Base-by-base conservation (phyloP, 2,888 invertebrate genomes). In the Andrena minutula region DNA sequence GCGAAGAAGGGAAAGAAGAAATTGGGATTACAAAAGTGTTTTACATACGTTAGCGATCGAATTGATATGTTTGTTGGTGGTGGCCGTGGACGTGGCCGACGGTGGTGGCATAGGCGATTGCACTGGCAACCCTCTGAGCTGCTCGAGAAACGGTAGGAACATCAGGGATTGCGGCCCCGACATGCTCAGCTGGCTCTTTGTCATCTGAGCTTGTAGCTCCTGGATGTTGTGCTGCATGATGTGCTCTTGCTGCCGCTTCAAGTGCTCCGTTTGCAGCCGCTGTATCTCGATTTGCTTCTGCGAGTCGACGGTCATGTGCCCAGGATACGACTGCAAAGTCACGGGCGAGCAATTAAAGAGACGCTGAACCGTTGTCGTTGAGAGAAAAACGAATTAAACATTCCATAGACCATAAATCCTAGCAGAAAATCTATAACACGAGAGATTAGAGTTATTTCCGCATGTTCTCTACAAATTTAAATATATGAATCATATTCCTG, bases 201-300 rank as follows among this genome's bases (percentile, higher is more conserved):
- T 94, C 90, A 96, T 95, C 91, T 96, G 96, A 75, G 95, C 95
- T 93, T 96, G 95, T 49, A 95, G 91, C 91, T 96, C 95, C 89
- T 95, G 95, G 63, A 95, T 94, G 92, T 95, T 95, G 87, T 95
- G 95, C 89, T 95, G 95, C 89, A 95, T 94, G 79, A 95, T 94
- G 89, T 95, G 95, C 89, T 95, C 95, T 89, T 95, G 95, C 90
- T 95, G 95, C 65, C 96, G 94, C 85, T 96, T 95, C 61, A 96
- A 94, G 87, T 96, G 96, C 86, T 96, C 96, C 88, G 96, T 96
- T 88, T 96, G 96, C 89, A 96, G 94, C 92, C 96, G 95, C 92
- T 96, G 96, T 88, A 96, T 94, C 92, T 97, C 97, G 92, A 97
- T 94, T 92, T 96, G 95, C 91, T 95, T 96, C 92, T 96, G 96